These are phyloP conservation scores for Cheilinus undulatus DNA, from an alignment of 2,113 vertebrate genomes.

Conservation along the genomic window DNA sequence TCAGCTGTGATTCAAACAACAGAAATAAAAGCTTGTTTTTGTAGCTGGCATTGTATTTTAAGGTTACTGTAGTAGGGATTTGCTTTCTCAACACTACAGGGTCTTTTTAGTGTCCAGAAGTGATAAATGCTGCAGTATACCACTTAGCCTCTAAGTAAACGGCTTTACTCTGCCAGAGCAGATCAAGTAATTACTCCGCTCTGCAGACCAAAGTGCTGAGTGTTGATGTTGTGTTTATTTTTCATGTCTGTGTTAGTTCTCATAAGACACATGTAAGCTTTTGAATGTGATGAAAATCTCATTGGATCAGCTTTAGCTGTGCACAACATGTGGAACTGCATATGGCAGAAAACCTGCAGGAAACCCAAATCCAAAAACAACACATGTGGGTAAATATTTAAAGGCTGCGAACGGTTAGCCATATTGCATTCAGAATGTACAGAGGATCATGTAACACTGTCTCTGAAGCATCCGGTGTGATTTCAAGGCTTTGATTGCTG, in stretches of 20 bases:
- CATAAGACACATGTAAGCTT: not conserved
- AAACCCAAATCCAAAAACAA: not conserved
- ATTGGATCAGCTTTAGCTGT: not conserved
- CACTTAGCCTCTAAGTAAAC: slow-evolving; percentile 11
- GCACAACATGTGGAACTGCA: not conserved
- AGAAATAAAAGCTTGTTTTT: not conserved
- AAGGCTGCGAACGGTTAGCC: not conserved
- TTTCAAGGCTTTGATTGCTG: slow-evolving; percentile 17
- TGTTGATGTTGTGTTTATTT: slow-evolving; percentile 8
- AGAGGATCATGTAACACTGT: not conserved
- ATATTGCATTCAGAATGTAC: not conserved
- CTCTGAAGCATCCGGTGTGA: not conserved
- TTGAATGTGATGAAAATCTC: not conserved
- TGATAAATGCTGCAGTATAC: slow-evolving; percentile 27
- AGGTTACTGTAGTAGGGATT: not conserved
- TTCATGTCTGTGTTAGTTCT: not conserved
- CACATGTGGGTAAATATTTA: not conserved
- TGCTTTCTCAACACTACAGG: slow-evolving; percentile 1
- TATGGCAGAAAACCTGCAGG: no score
- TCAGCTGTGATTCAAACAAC: not conserved
- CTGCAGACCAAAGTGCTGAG: not conserved
- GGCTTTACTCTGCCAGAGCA: not conserved
- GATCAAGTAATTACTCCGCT: slow-evolving; percentile 5
- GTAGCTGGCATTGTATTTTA: slow-evolving; percentile 11
- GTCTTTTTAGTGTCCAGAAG: slow-evolving; percentile 10